A percentile compares a stretch with the other conserved stretches of the same genome.
phyloP scores from a whole-genome alignment of 2,113 vertebrate genomes.

The Sprattus sprattus region DNA sequence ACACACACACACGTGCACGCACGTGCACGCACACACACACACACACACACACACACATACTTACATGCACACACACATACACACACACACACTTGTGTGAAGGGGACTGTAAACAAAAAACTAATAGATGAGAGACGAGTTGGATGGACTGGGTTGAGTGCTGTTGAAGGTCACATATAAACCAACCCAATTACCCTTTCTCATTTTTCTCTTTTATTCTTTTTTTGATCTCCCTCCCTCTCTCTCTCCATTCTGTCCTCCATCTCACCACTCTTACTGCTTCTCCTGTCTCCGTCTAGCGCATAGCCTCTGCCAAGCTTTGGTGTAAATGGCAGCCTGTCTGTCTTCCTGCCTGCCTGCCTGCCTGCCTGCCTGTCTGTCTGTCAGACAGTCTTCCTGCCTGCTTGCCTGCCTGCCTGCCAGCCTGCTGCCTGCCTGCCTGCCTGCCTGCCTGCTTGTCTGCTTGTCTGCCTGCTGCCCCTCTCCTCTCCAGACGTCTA shows the following conservation, averaged over 20 bases:
- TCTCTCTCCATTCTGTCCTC: not conserved
- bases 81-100: not conserved
- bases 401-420: not conserved
- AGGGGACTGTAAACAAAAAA: not conserved
- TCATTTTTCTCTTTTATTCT: not conserved
- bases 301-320: not conserved
- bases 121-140: not conserved
- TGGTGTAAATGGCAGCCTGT: not conserved
- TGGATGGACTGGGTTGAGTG: not conserved
- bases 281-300: not conserved
- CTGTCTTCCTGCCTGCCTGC: not conserved
- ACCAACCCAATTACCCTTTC: not conserved
- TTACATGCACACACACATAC: not conserved
- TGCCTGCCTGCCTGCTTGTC: not conserved
- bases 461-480: not conserved
- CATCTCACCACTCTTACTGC: not conserved
- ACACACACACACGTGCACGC: not conserved
- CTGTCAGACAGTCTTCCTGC: not conserved
- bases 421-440: not conserved
- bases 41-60: conserved; percentile 26
- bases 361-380: not conserved
- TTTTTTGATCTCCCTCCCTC: not conserved
- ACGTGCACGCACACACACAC: not conserved
- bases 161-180: not conserved
- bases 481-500: not conserved